Percentiles rank a stretch among this genome's conserved stretches.
phyloP scores from a whole-genome alignment of 2,888 invertebrate species.

The Emmelina monodactyla region DNA sequence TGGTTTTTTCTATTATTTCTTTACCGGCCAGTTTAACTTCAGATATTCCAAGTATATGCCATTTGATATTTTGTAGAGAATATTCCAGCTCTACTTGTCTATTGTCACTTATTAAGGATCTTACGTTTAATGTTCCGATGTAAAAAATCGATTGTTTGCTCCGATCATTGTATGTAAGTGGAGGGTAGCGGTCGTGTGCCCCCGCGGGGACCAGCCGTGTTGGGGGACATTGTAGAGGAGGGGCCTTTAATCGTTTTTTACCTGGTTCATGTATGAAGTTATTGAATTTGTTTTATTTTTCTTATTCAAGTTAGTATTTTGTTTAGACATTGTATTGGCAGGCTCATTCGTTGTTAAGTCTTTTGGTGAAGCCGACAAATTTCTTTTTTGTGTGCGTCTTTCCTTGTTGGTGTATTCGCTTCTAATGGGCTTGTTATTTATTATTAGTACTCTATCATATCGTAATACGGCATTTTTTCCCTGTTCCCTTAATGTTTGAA shows the following conservation, averaged over 20 bases:
- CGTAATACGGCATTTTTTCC: not conserved
- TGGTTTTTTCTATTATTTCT: slow-evolving; percentile 1
- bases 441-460: not conserved
- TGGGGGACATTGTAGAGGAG: not conserved
- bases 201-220: slow-evolving; percentile 1
- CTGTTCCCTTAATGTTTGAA: not conserved
- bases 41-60: slow-evolving; percentile 5
- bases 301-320: too few species aligned
- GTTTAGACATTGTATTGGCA: not conserved
- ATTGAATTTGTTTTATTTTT: not conserved
- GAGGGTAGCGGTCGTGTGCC: not conserved
- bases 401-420: not conserved
- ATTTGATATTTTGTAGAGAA: slow-evolving; percentile 1
- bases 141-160: not conserved
- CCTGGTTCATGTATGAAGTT: not conserved
- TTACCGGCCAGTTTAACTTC: slow-evolving; percentile 4
- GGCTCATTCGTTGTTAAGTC: not conserved
- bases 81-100: not conserved
- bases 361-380: not conserved
- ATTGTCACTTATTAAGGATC: not conserved
- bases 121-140: not conserved
- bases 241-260: too few species aligned
- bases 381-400: not conserved
- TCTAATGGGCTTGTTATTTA: not conserved
- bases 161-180: not conserved